A percentile compares a stretch with the other conserved stretches of the same genome.
Conservation (phyloP, 1,140 invertebrate genomes). For the Hycleus phaleratus region DNA sequence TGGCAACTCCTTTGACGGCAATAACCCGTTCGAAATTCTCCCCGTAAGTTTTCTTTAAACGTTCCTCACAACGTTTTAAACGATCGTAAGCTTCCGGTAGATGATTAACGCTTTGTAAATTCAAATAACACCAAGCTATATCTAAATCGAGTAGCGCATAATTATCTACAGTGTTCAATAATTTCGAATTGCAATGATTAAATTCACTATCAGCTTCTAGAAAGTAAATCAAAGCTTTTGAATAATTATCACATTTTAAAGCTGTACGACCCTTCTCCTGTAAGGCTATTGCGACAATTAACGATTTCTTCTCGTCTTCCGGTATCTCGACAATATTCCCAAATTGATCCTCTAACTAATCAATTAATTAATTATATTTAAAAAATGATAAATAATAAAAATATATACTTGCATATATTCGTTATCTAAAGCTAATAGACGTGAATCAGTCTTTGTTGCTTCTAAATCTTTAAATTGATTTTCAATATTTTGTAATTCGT, state of each 20-base stretch:
- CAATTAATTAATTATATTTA: too few species aligned
- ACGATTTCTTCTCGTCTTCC: constrained; percentile 52
- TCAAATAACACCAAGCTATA: constrained; percentile 78
- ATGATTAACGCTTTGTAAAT: constrained; percentile 59
- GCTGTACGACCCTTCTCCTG: constrained; percentile 68
- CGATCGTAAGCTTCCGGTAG: constrained; percentile 63
- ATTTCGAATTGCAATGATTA: constrained; percentile 56
- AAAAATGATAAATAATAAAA: background rate
- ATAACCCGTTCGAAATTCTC: constrained; percentile 59
- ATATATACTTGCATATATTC: constrained; percentile 44
- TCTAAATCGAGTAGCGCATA: constrained; percentile 73
- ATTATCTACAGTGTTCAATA: constrained; percentile 68
- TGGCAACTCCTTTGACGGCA: constrained; percentile 52
- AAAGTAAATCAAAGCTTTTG: constrained; percentile 60
- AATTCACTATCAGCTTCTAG: constrained; percentile 70
- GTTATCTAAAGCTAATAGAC: constrained; percentile 42
- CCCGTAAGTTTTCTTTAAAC: constrained; percentile 62
- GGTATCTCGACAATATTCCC: constrained; percentile 64
- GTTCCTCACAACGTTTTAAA: constrained; percentile 55
- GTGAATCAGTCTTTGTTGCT: constrained; percentile 47
- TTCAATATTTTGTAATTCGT: constrained; percentile 33
- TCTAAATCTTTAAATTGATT: constrained; percentile 43
- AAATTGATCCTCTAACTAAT: constrained; percentile 67
- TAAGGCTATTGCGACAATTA: constrained; percentile 65
- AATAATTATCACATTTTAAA: constrained; percentile 55